Base-by-base conservation (phyloP, 2,797 vertebrate genomes). In the Peromyscus melanophrys region DNA sequence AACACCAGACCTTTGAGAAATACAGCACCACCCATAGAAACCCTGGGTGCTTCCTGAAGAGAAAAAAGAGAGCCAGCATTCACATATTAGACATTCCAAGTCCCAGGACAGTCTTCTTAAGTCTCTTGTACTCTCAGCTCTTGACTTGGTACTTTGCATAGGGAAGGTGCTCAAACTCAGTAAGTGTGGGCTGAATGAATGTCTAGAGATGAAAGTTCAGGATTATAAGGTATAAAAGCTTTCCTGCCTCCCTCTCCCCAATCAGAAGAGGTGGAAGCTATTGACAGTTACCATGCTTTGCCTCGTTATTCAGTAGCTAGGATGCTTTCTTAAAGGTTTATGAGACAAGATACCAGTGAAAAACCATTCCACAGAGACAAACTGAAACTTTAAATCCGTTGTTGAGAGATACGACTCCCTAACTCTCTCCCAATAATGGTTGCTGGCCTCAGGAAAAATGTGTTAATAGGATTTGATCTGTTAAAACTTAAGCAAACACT, bases 401-500 rank as follows among this genome's bases (percentile, higher is more conserved):
- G 84, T 77, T 43, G 29, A 95, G 37, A 94, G 52, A 52, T 93
- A 93, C 92, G 71, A 67, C 40, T 73, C 10, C 29, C 21, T 76
- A 49, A 10, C 2, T 94, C 86, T 95, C 11, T 59, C 59, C 31
- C 31, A 34, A 77, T 65, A 87, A 78, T 85, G 49, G 49, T 75
- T 40, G 88, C 96, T 98, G 92, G 90, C 87, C 85, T 97, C 91
- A 91, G 59, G 17, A 84, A 46, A 0, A 91, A 69, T 75, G 97
- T 98, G 90, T 83, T 88, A 96, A 95, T 87, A 89, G 90, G 88
- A 76, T 83, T 96, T 97, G 94, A 87, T 90, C 92, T 96, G 96
- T 96, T 96, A 97, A 98, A 98, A 96, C 34, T 83, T 81, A 98
- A 93, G 9, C 43, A 71, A 82, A 94, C 37, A 52, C 57, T 69